Conservation (phyloP, 1,140 invertebrate species). For the Drosophila pandora region DNA sequence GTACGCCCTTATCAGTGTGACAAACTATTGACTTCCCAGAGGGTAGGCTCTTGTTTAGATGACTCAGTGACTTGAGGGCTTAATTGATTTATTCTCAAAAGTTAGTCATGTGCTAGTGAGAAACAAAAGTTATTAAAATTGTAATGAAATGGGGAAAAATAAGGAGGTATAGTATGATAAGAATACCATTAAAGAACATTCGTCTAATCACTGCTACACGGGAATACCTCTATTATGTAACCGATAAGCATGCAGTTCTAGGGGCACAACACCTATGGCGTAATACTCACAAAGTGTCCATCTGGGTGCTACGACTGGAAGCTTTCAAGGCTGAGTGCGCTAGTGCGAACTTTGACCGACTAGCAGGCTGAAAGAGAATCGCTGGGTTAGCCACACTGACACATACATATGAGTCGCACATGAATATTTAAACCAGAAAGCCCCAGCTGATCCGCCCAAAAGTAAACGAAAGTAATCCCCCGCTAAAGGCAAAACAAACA, state of each 20-base stretch:
- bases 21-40: background rate
- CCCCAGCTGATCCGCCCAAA: slow-evolving; percentile 8
- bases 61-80: background rate
- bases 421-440: slow-evolving; percentile 12
- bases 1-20: background rate
- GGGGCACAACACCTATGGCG: slow-evolving; percentile 5
- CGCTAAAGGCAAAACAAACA: background rate
- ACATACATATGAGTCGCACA: slow-evolving; percentile 2
- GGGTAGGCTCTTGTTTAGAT: background rate
- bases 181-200: slow-evolving; percentile 2
- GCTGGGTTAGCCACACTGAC: slow-evolving; percentile 37
- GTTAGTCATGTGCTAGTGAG: background rate
- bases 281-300: slow-evolving; percentile 47
- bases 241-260: slow-evolving; percentile 8
- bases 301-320: slow-evolving; percentile 29
- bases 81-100: background rate
- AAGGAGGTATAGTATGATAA: too few species aligned
- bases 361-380: slow-evolving; percentile 48
- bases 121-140: too few species aligned
- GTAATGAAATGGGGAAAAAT: too few species aligned
- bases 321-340: slow-evolving; percentile 11
- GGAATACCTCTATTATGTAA: background rate
- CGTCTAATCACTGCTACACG: background rate
- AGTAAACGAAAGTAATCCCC: slow-evolving; percentile 17
- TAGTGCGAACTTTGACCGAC: slow-evolving; percentile 30